phyloP scores from a whole-genome alignment of 2,888 invertebrate species.

The Neoaliturus tenellus region DNA sequence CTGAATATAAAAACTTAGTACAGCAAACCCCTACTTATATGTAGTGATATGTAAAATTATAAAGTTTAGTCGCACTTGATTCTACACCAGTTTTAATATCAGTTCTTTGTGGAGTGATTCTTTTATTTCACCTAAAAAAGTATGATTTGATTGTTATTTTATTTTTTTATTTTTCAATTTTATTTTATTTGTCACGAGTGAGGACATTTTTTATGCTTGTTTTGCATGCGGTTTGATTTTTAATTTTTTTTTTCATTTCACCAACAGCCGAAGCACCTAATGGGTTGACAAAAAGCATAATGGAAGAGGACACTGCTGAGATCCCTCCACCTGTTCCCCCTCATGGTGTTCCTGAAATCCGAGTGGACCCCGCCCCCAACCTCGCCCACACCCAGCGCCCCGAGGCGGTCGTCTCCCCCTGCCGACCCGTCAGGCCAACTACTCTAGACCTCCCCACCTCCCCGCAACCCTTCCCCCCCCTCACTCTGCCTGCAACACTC shows the following conservation, averaged over 20 bases:
- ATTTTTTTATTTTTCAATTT: neutral
- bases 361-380: constrained; percentile 32
- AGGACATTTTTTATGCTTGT: neutral
- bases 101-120: too few species aligned
- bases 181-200: neutral
- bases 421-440: constrained; percentile 65
- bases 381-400: neutral
- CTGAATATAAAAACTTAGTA: too few species aligned
- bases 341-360: constrained; percentile 50
- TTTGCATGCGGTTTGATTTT: constrained; percentile 43
- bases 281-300: constrained; percentile 19
- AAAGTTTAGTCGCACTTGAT: too few species aligned
- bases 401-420: constrained; percentile 25
- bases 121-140: too few species aligned
- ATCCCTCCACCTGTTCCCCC: constrained; percentile 19
- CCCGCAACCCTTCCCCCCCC: constrained; percentile 72
- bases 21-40: too few species aligned
- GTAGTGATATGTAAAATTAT: too few species aligned
- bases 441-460: constrained; percentile 73
- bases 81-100: too few species aligned
- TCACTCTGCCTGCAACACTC: constrained; percentile 67
- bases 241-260: constrained; percentile 21
- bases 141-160: too few species aligned
- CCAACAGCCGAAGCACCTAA: constrained; percentile 39
- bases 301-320: constrained; percentile 9